Evolutionary conservation across 2,888 invertebrate species (phyloP), one percentile per base, ranked within the genome.

Genomic region (Punctoribates punctum): DNA sequence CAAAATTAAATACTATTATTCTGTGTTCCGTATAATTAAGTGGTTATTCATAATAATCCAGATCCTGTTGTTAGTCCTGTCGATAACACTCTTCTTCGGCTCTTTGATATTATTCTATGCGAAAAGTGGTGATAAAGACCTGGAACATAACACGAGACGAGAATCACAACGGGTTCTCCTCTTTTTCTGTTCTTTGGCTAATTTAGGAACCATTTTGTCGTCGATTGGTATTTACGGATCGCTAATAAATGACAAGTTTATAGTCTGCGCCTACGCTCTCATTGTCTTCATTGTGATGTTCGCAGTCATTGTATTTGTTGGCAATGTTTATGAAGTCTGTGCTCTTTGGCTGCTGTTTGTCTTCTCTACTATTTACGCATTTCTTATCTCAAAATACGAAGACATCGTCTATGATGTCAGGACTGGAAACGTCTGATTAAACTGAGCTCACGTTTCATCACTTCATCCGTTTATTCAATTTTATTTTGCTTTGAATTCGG

Each of bases 281-380:
- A 38, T 67, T 8, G 42, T 67, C 13, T 13, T 67, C 8, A 38
- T 67, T 13, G 20, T 67, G 1, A 67, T 67, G 67, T 67, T 67
- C n/a, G 67, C 67, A 9, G 67, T 38, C 9, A 67, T 67, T 67
- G 67, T 67, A 38, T 67, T 67, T 25, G 67, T 67, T n/a, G 67
- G 67, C 67, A 38, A 67, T 20, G n/a, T 67, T 1, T 67, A 67
- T 20, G 38, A 67, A 17, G 17, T 67, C 9, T 67, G 67, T 38
- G 42, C 67, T 11, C 67, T 67, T 42, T 67, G 67, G 67, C 8
- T 9, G 11, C 67, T 67, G 2, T 67, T 67, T 38, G 67, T 38
- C 38, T 67, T 38, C 42, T 11, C 67, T 25, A 38, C 67, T 20
- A 29, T 67, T 38, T 67, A 67, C 20, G 67, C 20, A 17, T 67